Evolutionary conservation across 2,888 invertebrate species (phyloP).

Genomic region (Lasioglossum pauxillum): DNA sequence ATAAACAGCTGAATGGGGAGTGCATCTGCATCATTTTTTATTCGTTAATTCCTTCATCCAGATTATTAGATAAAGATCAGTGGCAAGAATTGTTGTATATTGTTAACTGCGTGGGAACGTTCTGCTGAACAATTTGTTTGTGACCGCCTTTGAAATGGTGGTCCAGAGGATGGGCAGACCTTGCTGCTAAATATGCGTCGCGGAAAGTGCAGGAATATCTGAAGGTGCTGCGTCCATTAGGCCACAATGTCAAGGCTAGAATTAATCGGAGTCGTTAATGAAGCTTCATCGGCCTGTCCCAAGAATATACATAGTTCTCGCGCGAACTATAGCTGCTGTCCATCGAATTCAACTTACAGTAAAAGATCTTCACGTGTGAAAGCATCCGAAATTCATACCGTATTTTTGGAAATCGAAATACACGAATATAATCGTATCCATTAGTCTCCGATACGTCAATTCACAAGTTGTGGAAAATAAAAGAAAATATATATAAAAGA

Average conservation of each 20-base stretch:
- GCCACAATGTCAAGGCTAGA: conserved; percentile 11
- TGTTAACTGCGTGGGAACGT: background rate
- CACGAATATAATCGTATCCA: background rate
- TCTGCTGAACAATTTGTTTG: background rate
- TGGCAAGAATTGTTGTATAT: background rate
- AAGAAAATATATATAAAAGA: background rate
- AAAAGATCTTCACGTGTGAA: background rate
- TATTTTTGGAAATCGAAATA: background rate
- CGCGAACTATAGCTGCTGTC: background rate
- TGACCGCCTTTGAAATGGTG: background rate
- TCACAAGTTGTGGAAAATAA: background rate
- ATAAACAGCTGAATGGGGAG: too few species aligned
- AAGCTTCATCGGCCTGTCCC: background rate
- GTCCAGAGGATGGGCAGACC: background rate
- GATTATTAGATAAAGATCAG: background rate
- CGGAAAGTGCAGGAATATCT: conserved; percentile 22
- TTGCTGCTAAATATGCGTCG: conserved; percentile 36
- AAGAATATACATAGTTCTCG: background rate
- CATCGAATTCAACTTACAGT: background rate
- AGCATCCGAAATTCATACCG: background rate
- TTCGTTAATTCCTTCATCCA: too few species aligned
- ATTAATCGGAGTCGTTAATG: conserved; percentile 14
- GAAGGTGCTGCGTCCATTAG: conserved; percentile 16
- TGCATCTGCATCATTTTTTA: too few species aligned
- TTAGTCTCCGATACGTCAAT: background rate